Evolutionary conservation across 2,113 vertebrate genomes (phyloP).

Genomic region (Myotis brandtii): DNA sequence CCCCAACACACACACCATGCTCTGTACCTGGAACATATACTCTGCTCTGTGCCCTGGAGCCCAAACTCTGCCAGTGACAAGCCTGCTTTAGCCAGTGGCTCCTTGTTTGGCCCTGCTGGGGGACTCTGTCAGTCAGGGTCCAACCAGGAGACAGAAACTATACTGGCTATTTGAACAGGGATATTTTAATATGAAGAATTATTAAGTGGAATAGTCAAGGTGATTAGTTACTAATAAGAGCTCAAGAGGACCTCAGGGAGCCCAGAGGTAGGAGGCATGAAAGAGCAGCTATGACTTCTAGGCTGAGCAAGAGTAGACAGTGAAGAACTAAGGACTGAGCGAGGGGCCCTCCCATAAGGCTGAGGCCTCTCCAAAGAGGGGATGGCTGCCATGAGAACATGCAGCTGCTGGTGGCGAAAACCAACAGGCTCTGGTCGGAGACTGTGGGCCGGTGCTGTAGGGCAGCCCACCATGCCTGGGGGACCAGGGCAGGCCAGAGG

Average conservation of each 20-base stretch:
- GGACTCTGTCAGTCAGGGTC: background rate
- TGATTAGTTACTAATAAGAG: background rate
- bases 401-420: background rate
- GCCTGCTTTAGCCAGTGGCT: too few species aligned
- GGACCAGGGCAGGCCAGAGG: background rate
- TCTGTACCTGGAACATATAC: too few species aligned
- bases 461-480: fast-evolving
- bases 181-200: background rate
- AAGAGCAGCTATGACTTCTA: background rate
- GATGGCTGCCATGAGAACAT: too few species aligned
- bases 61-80: background rate
- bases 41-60: background rate
- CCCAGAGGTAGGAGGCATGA: background rate
- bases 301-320: background rate
- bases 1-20: background rate
- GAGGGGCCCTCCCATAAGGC: background rate
- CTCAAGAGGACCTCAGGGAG: background rate
- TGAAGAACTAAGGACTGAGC: background rate
- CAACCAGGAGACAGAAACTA: background rate
- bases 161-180: background rate
- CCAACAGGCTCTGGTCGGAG: background rate
- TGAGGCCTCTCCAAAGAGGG: background rate
- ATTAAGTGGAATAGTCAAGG: background rate
- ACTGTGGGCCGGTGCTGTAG: background rate
- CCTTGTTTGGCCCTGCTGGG: background rate